Evolutionary conservation across 37 sponge, comb jelly and placozoan genomes (phyloP), one percentile per base, ranked within the genome.

Genomic region (Halichondria panicea): DNA sequence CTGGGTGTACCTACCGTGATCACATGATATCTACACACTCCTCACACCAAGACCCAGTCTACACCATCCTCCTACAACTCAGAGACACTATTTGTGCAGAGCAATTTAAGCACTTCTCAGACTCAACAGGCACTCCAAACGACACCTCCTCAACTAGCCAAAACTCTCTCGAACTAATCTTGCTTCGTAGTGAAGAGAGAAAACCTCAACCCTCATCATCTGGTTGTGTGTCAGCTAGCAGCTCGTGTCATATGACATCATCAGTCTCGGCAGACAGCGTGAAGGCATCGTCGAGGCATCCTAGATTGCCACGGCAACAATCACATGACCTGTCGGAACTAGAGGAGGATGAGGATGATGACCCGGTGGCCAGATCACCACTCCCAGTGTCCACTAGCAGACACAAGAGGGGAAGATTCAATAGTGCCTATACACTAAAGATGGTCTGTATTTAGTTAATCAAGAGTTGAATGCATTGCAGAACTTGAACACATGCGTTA

Each of bases 301-400:
- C n/a, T n/a, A n/a, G n/a, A n/a, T n/a, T n/a, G n/a, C n/a, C 68
- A 21, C 38, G 40, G 56, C 38, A 77, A 28, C 55, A 65, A 56
- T 62, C 45, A 66, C 76, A 74, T 39, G 27, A 70, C 43, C 8
- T 21, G 13, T 64, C 76, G 3, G 84, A 83, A 1, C 18, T 83
- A 40, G 76, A 83, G 43, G 84, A 83, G 42, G 84, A 83, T 57
- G 84, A 83, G 44, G 76, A 74, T 1, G 62, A 66, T 33, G 58
- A 34, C 3, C 40, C 18, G 45, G 13, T 15, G 39, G 66, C 4
- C 41, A 52, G 31, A 62, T 65, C 62, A 45, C 52, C 3, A 4
- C 60, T 19, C 25, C 60, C 62, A 21, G 27, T 27, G 30, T 11
- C 66, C 12, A 11, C 37, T 7, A 22, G 66, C 19, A 43, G 50